Percentiles rank a stretch among this genome's conserved stretches.
phyloP scores from a whole-genome alignment of 2,797 vertebrate genomes.

The Cheirogaleus major region DNA sequence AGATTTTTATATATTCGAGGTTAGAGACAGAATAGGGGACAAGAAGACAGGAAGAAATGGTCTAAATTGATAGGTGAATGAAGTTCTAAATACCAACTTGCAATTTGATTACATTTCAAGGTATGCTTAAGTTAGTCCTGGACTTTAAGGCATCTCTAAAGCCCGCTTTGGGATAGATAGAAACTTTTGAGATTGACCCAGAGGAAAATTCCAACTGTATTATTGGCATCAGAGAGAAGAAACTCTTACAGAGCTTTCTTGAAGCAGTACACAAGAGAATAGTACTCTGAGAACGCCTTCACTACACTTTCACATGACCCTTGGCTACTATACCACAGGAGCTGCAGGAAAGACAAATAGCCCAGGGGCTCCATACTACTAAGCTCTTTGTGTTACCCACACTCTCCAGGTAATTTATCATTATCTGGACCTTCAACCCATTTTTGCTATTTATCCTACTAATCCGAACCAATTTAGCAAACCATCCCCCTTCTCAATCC shows the following conservation, averaged over 20 bases:
- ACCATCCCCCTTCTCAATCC: not conserved
- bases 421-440: not conserved
- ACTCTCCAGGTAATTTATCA: not conserved
- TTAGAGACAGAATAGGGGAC: not conserved
- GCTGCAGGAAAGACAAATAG: not conserved
- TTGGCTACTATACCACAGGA: not conserved
- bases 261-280: not conserved
- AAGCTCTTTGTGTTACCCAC: not conserved
- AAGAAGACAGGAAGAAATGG: not conserved
- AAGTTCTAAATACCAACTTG: not conserved
- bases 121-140: not conserved
- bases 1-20: not conserved
- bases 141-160: not conserved
- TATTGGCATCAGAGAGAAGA: not conserved
- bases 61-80: not conserved
- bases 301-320: not conserved
- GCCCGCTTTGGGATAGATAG: not conserved
- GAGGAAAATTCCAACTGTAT: not conserved
- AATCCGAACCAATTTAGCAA: not conserved
- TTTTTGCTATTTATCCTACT: not conserved
- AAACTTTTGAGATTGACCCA: not conserved
- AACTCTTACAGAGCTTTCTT: not conserved
- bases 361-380: not conserved
- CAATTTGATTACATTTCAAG: not conserved
- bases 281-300: not conserved